Evolutionary conservation across 2,797 vertebrate species (phyloP).

Genomic region (Craterocephalus amniculus): DNA sequence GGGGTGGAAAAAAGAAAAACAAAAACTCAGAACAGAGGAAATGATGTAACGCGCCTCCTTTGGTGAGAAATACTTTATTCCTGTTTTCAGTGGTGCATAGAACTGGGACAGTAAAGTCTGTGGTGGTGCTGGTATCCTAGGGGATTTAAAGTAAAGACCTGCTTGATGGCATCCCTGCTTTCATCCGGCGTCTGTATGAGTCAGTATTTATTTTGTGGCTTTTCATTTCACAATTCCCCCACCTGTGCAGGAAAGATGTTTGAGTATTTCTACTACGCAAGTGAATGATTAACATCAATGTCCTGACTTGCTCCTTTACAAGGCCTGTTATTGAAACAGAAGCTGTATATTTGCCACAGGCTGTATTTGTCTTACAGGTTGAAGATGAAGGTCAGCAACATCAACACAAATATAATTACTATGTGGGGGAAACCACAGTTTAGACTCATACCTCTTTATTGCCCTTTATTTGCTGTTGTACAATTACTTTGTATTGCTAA

Average conservation of each 20-base stretch:
- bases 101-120: conserved; percentile 39
- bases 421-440: neutral
- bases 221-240: conserved; percentile 35
- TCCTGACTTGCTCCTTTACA: conserved; percentile 11
- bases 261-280: conserved; percentile 26
- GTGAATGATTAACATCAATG: conserved; percentile 53
- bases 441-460: neutral
- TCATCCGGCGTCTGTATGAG: conserved; percentile 55
- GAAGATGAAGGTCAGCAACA: conserved; percentile 34
- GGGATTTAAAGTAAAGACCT: conserved; percentile 40
- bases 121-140: conserved; percentile 25
- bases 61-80: conserved; percentile 62
- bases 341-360: conserved; percentile 20
- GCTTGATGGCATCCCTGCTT: conserved; percentile 56
- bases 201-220: conserved; percentile 62
- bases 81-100: conserved; percentile 41
- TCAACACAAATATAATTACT: neutral
- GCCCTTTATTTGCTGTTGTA: conserved; percentile 1
- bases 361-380: conserved; percentile 34
- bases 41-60: conserved; percentile 69
- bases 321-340: conserved; percentile 16
- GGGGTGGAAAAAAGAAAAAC: conserved; percentile 15
- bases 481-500: conserved; percentile 13
- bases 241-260: conserved; percentile 36
- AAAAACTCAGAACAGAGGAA: conserved; percentile 52